Conservation (phyloP, 2,888 invertebrate species). For the Apotomis capreana region DNA sequence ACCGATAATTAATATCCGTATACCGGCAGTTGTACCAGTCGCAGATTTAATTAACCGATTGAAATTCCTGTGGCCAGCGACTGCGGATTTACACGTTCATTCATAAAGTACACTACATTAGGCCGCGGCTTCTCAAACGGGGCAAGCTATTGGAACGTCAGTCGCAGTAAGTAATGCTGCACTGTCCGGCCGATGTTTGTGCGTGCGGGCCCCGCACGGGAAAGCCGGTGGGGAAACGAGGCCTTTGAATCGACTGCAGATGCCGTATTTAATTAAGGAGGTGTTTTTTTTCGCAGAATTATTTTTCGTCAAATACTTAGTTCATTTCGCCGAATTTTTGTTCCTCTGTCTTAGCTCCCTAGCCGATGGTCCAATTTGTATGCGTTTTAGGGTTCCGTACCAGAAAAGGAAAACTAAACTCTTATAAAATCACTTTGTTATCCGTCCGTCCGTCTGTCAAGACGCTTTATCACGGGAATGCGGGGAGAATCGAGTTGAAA, state of each 20-base stretch:
- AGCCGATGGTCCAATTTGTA: no score
- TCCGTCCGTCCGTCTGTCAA: no score
- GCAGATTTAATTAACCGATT: constrained; percentile 40
- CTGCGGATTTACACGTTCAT: constrained; percentile 56
- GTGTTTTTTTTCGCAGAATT: no score
- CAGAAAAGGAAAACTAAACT: no score
- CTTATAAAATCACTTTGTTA: no score
- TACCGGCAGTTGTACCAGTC: constrained; percentile 18
- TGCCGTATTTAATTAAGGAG: neutral
- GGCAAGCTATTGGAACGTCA: constrained; percentile 68
- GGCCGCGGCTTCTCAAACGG: constrained; percentile 54
- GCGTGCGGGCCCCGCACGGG: constrained; percentile 55
- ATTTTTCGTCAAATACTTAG: no score
- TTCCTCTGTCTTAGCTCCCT: no score
- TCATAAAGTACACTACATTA: constrained; percentile 58
- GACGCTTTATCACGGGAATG: no score
- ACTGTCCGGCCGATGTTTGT: constrained; percentile 60
- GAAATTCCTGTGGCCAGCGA: constrained; percentile 33
- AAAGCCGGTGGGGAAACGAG: constrained; percentile 41
- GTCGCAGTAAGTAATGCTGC: constrained; percentile 64
- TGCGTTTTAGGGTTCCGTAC: no score
- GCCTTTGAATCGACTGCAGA: constrained; percentile 18
- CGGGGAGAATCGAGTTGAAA: no score
- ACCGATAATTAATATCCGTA: no score
- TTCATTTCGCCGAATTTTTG: no score